These are phyloP conservation scores for Porites cylindrica DNA, from an alignment of 92 coral and sea anemone species.

Conservation along the genomic window DNA sequence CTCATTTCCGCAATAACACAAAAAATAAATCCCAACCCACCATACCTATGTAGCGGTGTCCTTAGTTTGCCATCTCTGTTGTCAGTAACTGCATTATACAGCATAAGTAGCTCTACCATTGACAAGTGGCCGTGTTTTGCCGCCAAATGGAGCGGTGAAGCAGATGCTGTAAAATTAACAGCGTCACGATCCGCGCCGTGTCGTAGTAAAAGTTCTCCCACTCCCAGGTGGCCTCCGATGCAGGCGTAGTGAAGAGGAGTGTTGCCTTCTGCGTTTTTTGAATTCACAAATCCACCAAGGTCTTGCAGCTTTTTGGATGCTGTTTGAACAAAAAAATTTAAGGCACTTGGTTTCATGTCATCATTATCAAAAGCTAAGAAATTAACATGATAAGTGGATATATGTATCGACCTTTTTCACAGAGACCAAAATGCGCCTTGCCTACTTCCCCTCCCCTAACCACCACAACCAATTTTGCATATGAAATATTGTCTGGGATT, in stretches of 20 bases:
- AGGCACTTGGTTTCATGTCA: background rate
- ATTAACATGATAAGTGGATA: too few relatives aligned
- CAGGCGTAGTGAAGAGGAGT: conserved; percentile 73
- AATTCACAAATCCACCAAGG: conserved; percentile 37
- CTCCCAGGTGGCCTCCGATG: conserved; percentile 46
- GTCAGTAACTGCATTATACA: conserved; percentile 73
- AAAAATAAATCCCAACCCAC: background rate
- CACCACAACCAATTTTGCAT: too few relatives aligned
- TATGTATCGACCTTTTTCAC: too few relatives aligned
- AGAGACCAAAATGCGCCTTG: too few relatives aligned
- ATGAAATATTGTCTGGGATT: too few relatives aligned
- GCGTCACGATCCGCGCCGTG: conserved; percentile 74
- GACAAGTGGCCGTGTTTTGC: conserved; percentile 66
- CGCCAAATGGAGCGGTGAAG: conserved; percentile 85
- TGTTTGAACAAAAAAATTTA: background rate
- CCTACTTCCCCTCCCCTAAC: too few relatives aligned
- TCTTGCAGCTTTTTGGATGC: conserved; percentile 54
- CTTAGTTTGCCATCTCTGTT: conserved; percentile 54
- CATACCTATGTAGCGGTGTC: conserved; percentile 85
- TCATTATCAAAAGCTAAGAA: too few relatives aligned
- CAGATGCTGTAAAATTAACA: conserved; percentile 3
- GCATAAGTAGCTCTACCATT: conserved; percentile 65
- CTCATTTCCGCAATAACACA: too few relatives aligned
- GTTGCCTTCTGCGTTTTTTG: conserved; percentile 41
- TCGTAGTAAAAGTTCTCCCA: conserved; percentile 58